A percentile compares a stretch with the other conserved stretches of the same genome.
These are phyloP conservation scores for Protodeltote pygarga DNA, from an alignment of 2,888 invertebrate species.

Conservation along the genomic window DNA sequence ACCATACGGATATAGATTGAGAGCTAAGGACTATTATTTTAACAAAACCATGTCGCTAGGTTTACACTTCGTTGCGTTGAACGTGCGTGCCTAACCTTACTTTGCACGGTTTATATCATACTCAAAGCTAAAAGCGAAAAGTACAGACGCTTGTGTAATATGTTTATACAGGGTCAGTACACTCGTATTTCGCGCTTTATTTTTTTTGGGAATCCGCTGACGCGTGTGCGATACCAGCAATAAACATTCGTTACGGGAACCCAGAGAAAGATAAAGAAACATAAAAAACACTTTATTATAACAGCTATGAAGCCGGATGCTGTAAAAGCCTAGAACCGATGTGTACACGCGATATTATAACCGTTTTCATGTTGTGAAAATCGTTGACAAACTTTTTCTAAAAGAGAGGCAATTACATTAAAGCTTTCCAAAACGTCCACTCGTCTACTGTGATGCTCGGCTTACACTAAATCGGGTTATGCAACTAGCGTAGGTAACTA, in stretches of 20 bases:
- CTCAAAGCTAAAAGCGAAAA: slow-evolving; percentile 38
- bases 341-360: slow-evolving; percentile 20
- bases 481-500: slow-evolving; percentile 45
- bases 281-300: slow-evolving; percentile 47
- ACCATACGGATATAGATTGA: slow-evolving; percentile 26
- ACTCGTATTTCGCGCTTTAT: slow-evolving; percentile 52
- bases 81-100: slow-evolving; percentile 46
- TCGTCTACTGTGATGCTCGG: slow-evolving; percentile 55
- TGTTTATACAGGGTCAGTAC: slow-evolving; percentile 56
- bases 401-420: slow-evolving; percentile 46
- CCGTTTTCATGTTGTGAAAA: slow-evolving; percentile 35
- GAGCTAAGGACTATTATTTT: slow-evolving; percentile 24
- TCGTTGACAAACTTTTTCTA: slow-evolving; percentile 47
- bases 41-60: slow-evolving; percentile 25
- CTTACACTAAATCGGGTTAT: slow-evolving; percentile 59
- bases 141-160: slow-evolving; percentile 47
- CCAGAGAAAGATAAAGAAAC: slow-evolving; percentile 45
- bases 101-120: slow-evolving; percentile 46
- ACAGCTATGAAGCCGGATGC: slow-evolving; percentile 26
- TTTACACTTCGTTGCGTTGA: slow-evolving; percentile 14
- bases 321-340: slow-evolving; percentile 22
- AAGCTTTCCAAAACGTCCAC: slow-evolving; percentile 47
- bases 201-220: slow-evolving; percentile 58
- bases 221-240: slow-evolving; percentile 59
- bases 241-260: slow-evolving; percentile 61